These are phyloP conservation scores for Protaetia brevitarsis DNA, from an alignment of 1,140 invertebrate genomes.

Conservation along the genomic window DNA sequence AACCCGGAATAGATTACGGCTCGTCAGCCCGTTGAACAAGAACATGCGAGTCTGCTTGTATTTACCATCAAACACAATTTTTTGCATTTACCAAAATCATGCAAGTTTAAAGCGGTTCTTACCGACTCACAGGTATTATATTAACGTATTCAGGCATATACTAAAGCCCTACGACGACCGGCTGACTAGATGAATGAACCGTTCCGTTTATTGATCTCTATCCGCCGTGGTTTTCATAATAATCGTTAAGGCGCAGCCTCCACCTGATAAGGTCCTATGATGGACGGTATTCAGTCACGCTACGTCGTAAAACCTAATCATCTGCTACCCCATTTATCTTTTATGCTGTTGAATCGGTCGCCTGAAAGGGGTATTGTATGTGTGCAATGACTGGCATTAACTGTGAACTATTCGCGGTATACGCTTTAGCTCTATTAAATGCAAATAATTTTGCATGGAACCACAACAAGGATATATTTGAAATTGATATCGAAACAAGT, in stretches of 20 bases:
- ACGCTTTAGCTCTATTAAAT: too few species aligned
- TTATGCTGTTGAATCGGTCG: neutral
- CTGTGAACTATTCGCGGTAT: neutral
- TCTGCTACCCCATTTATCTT: constrained; percentile 9
- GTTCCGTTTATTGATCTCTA: constrained; percentile 12
- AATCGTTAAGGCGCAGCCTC: constrained; percentile 5
- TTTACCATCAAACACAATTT: neutral
- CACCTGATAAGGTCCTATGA: constrained; percentile 5
- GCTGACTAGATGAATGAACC: constrained; percentile 5
- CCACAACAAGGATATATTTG: too few species aligned
- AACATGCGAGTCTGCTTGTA: neutral
- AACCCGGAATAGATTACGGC: neutral
- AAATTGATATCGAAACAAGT: too few species aligned
- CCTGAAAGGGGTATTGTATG: neutral
- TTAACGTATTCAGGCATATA: neutral
- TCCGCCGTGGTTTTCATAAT: constrained; percentile 13
- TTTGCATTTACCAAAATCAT: constrained; percentile 7
- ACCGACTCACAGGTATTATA: neutral
- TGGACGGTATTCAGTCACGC: constrained; percentile 1
- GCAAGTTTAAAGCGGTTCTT: neutral
- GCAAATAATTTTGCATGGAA: too few species aligned
- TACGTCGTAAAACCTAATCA: neutral
- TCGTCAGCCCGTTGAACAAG: neutral
- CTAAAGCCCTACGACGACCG: neutral
- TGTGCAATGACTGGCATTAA: neutral